Percentiles rank a stretch among this genome's conserved stretches.
Conservation (phyloP, 2,797 vertebrate genomes). For the Echiichthys vipera region DNA sequence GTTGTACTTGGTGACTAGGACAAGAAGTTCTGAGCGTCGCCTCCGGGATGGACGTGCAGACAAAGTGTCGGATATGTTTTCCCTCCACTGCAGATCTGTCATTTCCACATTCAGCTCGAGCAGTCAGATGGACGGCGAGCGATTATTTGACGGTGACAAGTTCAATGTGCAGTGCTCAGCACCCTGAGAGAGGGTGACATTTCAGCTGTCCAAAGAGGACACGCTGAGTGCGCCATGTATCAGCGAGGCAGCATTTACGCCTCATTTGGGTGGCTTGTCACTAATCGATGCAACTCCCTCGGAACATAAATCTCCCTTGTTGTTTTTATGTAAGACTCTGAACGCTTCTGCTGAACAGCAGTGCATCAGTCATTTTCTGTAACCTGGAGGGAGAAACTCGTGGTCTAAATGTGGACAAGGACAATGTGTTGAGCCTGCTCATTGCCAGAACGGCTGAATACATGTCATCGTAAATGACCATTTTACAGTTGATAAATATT, state of each 20-base stretch:
- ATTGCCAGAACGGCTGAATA: slow-evolving; percentile 20
- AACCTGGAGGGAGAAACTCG: slow-evolving; percentile 23
- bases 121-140: slow-evolving; percentile 13
- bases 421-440: slow-evolving; percentile 16
- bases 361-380: slow-evolving; percentile 39
- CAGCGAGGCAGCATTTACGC: slow-evolving; percentile 64
- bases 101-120: slow-evolving; percentile 32
- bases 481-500: slow-evolving; percentile 24
- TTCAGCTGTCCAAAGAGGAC: slow-evolving; percentile 66
- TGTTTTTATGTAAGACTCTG: slow-evolving; percentile 55
- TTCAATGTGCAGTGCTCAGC: slow-evolving; percentile 50
- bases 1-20: slow-evolving; percentile 40
- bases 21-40: slow-evolving; percentile 1
- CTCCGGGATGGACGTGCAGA: not conserved
- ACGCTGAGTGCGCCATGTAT: slow-evolving; percentile 60
- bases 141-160: slow-evolving; percentile 55
- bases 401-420: slow-evolving; percentile 33
- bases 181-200: slow-evolving; percentile 63
- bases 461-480: slow-evolving; percentile 17
- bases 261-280: slow-evolving; percentile 67
- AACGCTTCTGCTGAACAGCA: slow-evolving; percentile 27
- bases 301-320: slow-evolving; percentile 68
- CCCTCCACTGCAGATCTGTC: slow-evolving; percentile 38
- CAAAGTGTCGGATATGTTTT: slow-evolving; percentile 42
- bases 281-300: slow-evolving; percentile 64